Percentiles rank a stretch among this genome's conserved stretches.
These are phyloP conservation scores for Urechis unicinctus DNA, from an alignment of 2,888 invertebrate species.

Conservation along the genomic window DNA sequence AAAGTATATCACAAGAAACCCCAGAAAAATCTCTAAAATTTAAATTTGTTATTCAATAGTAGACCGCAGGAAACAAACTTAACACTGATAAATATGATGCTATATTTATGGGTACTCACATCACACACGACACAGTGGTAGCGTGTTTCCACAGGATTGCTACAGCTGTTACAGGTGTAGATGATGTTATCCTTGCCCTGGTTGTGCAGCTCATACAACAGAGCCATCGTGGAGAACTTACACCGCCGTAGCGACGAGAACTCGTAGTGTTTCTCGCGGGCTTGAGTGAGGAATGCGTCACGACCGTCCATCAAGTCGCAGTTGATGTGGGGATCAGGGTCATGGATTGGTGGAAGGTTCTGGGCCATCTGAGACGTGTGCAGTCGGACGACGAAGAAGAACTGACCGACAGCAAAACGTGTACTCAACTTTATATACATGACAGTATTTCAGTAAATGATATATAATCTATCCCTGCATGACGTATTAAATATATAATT, in stretches of 20 bases:
- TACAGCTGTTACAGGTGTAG: conserved; percentile 97
- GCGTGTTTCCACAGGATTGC: conserved; percentile 87
- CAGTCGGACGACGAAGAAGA: conserved; percentile 97
- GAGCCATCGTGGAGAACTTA: conserved; percentile 91
- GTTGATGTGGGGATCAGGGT: conserved; percentile 89
- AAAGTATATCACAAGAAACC: too few relatives aligned
- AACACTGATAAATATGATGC: too few relatives aligned
- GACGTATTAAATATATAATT: too few relatives aligned
- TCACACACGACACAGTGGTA: conserved; percentile 95
- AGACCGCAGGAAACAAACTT: too few relatives aligned
- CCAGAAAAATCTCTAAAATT: not conserved
- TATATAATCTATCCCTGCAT: too few relatives aligned
- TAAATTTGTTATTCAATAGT: not conserved
- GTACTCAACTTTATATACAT: not conserved
- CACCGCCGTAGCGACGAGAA: conserved; percentile 92
- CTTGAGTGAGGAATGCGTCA: conserved; percentile 94
- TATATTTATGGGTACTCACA: conserved; percentile 56
- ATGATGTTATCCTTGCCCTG: conserved; percentile 97
- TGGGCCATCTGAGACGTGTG: conserved; percentile 92
- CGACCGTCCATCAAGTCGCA: conserved; percentile 99
- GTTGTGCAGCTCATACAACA: conserved; percentile 97
- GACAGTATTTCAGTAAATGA: not conserved
- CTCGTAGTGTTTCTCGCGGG: conserved; percentile 97
- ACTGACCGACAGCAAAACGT: conserved; percentile 52
- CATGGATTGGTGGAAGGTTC: conserved; percentile 81